Conservation (phyloP, 1,140 invertebrate species). For the Achroia grisella region DNA sequence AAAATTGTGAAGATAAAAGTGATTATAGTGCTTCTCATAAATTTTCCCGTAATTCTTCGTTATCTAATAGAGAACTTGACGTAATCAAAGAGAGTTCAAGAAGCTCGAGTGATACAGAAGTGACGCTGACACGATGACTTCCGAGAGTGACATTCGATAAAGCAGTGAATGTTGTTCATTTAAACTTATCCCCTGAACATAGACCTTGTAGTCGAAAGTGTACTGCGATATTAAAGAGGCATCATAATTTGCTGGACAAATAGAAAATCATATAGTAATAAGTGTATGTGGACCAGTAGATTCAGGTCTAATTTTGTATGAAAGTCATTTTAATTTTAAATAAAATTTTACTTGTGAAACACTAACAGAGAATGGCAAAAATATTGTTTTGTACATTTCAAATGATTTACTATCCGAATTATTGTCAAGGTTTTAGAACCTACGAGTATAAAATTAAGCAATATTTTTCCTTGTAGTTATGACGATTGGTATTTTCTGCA, state of each 20-base stretch:
- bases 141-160: slow-evolving; percentile 55
- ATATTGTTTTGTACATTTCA: too few species aligned
- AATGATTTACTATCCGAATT: too few species aligned
- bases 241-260: slow-evolving; percentile 20
- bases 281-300: slow-evolving; percentile 54
- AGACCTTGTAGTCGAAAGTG: slow-evolving; percentile 31
- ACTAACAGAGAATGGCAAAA: slow-evolving; percentile 14
- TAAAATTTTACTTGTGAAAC: slow-evolving; percentile 1
- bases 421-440: too few species aligned
- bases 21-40: slow-evolving; percentile 54
- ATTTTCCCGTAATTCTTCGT: slow-evolving; percentile 62
- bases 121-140: slow-evolving; percentile 70
- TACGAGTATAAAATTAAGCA: too few species aligned
- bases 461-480: too few species aligned
- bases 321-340: slow-evolving; percentile 9
- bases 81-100: slow-evolving; percentile 71
- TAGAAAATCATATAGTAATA: slow-evolving; percentile 27
- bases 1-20: slow-evolving; percentile 60
- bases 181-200: slow-evolving; percentile 33
- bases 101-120: slow-evolving; percentile 71
- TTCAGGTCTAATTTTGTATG: slow-evolving; percentile 43
- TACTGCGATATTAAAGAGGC: slow-evolving; percentile 19
- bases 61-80: slow-evolving; percentile 68
- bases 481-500: too few species aligned
- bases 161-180: slow-evolving; percentile 51